Evolutionary conservation across 37 sponge, comb jelly and placozoan species (phyloP).

Genomic region (Crambe crambe): DNA sequence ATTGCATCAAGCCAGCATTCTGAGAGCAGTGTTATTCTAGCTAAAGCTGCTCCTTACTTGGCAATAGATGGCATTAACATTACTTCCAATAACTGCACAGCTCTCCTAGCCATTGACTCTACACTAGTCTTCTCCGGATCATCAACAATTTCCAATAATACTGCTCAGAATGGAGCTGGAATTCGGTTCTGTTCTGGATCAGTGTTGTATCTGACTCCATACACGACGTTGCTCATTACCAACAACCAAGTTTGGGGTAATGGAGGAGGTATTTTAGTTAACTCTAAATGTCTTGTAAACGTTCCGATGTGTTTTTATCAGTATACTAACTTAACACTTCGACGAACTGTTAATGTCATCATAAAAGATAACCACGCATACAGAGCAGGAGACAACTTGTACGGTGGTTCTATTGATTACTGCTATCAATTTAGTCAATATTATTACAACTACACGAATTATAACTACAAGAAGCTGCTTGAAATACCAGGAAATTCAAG

Average conservation of each 20-base stretch:
- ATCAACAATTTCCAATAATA: constrained; percentile 3
- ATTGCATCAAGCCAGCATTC: not conserved
- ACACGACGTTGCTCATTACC: constrained; percentile 2
- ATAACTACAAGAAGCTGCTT: not conserved
- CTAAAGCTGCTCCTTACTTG: not conserved
- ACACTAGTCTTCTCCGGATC: not conserved
- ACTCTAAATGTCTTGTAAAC: constrained; percentile 1
- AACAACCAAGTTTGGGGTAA: constrained; percentile 2
- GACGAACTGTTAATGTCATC: not conserved
- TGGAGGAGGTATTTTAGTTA: constrained; percentile 41
- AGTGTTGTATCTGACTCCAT: constrained; percentile 2
- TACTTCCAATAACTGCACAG: not conserved
- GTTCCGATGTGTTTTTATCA: constrained; percentile 42
- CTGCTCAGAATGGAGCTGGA: constrained; percentile 28
- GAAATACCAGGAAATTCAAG: not conserved
- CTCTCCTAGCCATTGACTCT: not conserved
- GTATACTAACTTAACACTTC: not conserved
- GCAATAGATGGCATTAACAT: not conserved
- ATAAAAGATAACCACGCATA: not conserved
- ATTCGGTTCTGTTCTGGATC: constrained; percentile 23
- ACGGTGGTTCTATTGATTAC: constrained; percentile 18
- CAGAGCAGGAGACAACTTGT: not conserved
- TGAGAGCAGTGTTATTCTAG: not conserved
- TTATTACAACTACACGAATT: not conserved
- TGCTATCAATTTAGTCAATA: not conserved